A percentile compares a stretch with the other conserved stretches of the same genome.
These are phyloP conservation scores for Drosophila ambigua DNA, from an alignment of 1,140 invertebrate species.

Conservation along the genomic window DNA sequence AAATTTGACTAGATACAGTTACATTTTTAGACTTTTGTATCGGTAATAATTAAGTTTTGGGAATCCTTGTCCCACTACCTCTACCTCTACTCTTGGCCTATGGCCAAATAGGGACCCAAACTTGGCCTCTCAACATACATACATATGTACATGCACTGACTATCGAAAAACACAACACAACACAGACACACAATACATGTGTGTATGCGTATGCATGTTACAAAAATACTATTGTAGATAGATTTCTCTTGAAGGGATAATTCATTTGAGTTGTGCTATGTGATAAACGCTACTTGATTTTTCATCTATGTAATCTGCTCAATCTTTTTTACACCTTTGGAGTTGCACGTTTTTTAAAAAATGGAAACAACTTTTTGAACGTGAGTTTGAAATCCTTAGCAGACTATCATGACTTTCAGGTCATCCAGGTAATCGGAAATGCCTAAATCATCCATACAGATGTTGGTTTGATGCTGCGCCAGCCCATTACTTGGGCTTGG, in stretches of 20 bases:
- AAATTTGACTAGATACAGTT: slow-evolving; percentile 53
- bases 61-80: not conserved
- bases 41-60: too few relatives aligned
- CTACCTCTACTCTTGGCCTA: slow-evolving; percentile 10
- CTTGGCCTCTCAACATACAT: slow-evolving; percentile 17
- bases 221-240: too few relatives aligned
- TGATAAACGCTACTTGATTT: too few relatives aligned
- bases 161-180: slow-evolving; percentile 3
- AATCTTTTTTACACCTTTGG: too few relatives aligned
- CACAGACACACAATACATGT: not conserved
- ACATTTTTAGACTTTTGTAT: slow-evolving; percentile 5
- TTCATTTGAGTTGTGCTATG: too few relatives aligned
- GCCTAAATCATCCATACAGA: slow-evolving; percentile 38
- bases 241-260: too few relatives aligned
- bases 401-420: slow-evolving; percentile 48
- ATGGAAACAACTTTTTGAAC: too few relatives aligned
- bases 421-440: slow-evolving; percentile 38
- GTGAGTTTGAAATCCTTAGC: slow-evolving; percentile 9
- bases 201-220: not conserved
- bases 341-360: too few relatives aligned
- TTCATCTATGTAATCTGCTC: too few relatives aligned
- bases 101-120: not conserved
- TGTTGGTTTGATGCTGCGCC: slow-evolving; percentile 13
- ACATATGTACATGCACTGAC: slow-evolving; percentile 3
- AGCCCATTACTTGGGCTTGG: not conserved